Conservation (phyloP, 2,113 vertebrate genomes). For the Megaceryle torquata region DNA sequence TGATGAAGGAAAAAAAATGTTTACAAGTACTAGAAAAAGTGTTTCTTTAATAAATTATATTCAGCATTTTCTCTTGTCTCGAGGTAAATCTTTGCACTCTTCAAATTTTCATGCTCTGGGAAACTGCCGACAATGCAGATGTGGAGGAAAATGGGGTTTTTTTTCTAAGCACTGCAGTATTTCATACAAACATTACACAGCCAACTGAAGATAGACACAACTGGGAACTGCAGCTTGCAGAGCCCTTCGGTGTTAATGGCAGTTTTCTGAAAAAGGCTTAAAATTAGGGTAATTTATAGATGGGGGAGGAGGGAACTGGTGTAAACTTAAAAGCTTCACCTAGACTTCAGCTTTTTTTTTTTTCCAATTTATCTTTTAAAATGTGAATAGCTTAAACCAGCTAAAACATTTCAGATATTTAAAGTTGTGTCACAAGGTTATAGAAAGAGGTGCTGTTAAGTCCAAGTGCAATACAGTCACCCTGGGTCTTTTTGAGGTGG, state of each 20-base stretch:
- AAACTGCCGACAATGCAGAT: background rate
- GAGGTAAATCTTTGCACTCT: background rate
- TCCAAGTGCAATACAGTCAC: background rate
- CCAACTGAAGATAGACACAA: background rate
- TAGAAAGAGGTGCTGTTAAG: background rate
- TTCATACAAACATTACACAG: background rate
- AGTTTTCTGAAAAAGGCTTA: background rate
- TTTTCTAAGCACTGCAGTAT: background rate
- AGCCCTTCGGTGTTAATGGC: background rate
- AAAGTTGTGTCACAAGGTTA: background rate
- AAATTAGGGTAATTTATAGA: background rate
- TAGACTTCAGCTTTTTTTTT: background rate
- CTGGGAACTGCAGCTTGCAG: background rate
- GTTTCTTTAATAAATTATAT: background rate
- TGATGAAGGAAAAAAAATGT: slow-evolving; percentile 15
- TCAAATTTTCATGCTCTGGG: background rate
- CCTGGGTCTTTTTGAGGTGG: background rate
- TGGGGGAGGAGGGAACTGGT: background rate
- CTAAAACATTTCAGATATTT: background rate
- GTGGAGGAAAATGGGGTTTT: background rate
- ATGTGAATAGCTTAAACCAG: background rate
- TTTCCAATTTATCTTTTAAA: background rate
- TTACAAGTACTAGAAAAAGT: background rate
- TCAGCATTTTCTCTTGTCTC: background rate
- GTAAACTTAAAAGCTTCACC: background rate